These are phyloP conservation scores for Cetoscarus ocellatus DNA, from an alignment of 2,797 vertebrate genomes.

Conservation along the genomic window DNA sequence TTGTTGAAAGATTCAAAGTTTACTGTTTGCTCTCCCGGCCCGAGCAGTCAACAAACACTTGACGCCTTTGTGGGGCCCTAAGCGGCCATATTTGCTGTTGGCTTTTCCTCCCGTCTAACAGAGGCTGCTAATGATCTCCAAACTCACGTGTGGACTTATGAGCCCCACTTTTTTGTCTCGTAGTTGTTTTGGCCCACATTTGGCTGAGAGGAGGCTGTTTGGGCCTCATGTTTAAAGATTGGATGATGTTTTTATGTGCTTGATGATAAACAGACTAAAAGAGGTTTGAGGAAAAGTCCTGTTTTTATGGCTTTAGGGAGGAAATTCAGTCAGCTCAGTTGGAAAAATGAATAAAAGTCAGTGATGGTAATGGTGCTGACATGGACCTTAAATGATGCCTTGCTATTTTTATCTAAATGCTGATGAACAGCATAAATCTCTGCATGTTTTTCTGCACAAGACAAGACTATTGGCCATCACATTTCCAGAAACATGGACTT, in stretches of 20 bases:
- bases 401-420: too few species aligned
- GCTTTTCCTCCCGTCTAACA: slow-evolving; percentile 81
- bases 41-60: slow-evolving; percentile 94
- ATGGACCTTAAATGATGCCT: too few species aligned
- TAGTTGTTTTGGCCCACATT: slow-evolving; percentile 52
- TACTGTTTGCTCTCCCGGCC: slow-evolving; percentile 90
- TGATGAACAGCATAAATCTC: too few species aligned
- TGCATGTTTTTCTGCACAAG: too few species aligned
- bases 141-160: slow-evolving; percentile 54
- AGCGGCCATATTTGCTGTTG: slow-evolving; percentile 89
- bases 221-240: slow-evolving; percentile 13
- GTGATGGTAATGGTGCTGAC: too few species aligned
- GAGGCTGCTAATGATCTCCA: slow-evolving; percentile 80
- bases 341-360: too few species aligned
- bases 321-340: too few species aligned
- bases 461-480: too few species aligned
- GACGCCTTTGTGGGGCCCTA: slow-evolving; percentile 86
- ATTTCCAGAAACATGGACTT: too few species aligned
- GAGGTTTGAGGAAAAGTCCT: not conserved
- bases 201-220: slow-evolving; percentile 1
- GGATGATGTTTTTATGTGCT: not conserved
- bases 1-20: slow-evolving; percentile 78
- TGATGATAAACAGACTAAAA: slow-evolving; percentile 29
- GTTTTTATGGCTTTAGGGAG: too few species aligned
- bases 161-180: slow-evolving; percentile 34